These are phyloP conservation scores for Thalassarche chlororhynchos DNA, from an alignment of 2,113 vertebrate genomes.

Conservation along the genomic window DNA sequence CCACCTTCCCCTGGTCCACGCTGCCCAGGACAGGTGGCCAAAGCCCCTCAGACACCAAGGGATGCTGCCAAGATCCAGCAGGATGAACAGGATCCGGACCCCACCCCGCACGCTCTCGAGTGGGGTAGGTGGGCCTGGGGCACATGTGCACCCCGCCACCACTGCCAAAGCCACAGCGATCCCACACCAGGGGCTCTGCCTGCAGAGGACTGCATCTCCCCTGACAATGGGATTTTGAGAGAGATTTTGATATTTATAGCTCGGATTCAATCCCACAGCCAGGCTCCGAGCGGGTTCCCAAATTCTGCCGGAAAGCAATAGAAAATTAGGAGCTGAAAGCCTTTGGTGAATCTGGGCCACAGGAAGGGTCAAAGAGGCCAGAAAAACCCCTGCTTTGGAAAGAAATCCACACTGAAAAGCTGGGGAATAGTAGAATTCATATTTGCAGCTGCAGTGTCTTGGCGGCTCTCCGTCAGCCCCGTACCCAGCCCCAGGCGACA, in stretches of 20 bases:
- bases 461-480: not conserved
- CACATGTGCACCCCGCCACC: accelerated
- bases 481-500: not conserved
- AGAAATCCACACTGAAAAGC: not conserved
- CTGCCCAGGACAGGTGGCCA: not conserved
- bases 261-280: not conserved
- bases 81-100: not conserved
- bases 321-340: not conserved
- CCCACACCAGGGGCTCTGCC: not conserved
- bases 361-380: not conserved
- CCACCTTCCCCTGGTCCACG: not conserved
- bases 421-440: not conserved
- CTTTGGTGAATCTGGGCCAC: not conserved
- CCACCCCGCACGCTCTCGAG: not conserved
- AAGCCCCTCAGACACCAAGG: not conserved
- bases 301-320: not conserved
- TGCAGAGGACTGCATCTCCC: not conserved
- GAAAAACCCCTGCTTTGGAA: not conserved
- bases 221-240: not conserved
- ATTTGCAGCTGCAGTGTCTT: not conserved
- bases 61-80: not conserved
- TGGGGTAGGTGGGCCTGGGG: not conserved
- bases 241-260: not conserved
- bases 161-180: not conserved
- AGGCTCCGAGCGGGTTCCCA: not conserved